These are phyloP conservation scores for Cetoscarus ocellatus DNA, from an alignment of 2,797 vertebrate genomes.

Conservation along the genomic window DNA sequence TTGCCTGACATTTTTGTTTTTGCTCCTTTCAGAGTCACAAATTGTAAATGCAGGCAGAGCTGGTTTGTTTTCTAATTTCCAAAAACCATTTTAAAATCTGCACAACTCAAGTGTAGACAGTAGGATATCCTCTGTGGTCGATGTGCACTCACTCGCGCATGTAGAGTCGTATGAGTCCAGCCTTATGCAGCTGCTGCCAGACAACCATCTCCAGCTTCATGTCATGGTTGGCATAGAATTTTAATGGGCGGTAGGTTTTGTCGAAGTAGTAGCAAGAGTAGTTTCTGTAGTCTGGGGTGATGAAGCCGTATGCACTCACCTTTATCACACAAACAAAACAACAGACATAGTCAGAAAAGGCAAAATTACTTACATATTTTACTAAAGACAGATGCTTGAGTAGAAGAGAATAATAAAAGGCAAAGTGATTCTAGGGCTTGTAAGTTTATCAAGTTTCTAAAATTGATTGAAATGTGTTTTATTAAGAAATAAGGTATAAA, in stretches of 20 bases:
- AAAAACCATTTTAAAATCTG: rapidly evolving
- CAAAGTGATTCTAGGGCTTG: too few relatives aligned
- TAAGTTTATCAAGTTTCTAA: too few relatives aligned
- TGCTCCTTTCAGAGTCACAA: background rate
- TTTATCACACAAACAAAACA: slow-evolving; percentile 41
- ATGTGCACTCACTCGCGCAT: slow-evolving; percentile 55
- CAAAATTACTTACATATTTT: too few relatives aligned
- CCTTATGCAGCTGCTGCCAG: slow-evolving; percentile 84
- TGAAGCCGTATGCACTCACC: slow-evolving; percentile 88
- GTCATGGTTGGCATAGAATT: slow-evolving; percentile 86
- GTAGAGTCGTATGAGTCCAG: slow-evolving; percentile 80
- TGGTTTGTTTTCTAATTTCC: background rate
- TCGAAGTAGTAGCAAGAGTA: slow-evolving; percentile 89
- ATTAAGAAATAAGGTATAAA: too few relatives aligned
- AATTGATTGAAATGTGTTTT: too few relatives aligned
- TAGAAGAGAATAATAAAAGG: too few relatives aligned
- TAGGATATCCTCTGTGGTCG: background rate
- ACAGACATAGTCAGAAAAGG: background rate
- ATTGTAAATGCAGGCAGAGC: background rate
- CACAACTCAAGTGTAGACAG: rapidly evolving
- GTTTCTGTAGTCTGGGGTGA: slow-evolving; percentile 81
- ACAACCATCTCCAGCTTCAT: slow-evolving; percentile 80
- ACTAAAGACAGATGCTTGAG: too few relatives aligned
- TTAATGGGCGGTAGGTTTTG: slow-evolving; percentile 34
- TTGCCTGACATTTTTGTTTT: background rate